Conservation (phyloP, 2,888 invertebrate species). For the Nephrotoma flavescens region DNA sequence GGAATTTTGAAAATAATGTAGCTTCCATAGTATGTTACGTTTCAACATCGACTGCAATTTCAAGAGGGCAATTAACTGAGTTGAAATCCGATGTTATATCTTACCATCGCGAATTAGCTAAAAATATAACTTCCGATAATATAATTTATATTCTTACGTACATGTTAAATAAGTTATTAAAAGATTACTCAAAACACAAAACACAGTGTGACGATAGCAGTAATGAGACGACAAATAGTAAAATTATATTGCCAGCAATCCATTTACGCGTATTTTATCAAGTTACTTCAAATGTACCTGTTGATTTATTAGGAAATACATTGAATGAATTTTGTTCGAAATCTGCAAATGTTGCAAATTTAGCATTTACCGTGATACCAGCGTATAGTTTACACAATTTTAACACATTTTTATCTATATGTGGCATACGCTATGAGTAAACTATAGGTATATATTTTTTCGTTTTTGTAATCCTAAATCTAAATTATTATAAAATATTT, state of each 20-base stretch:
- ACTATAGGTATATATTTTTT: conserved; percentile 7
- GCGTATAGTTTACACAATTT: conserved; percentile 66
- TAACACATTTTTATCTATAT: conserved; percentile 69
- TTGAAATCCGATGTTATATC: conserved; percentile 28
- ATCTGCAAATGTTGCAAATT: conserved; percentile 23
- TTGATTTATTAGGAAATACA: conserved; percentile 29
- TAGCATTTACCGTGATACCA: conserved; percentile 63
- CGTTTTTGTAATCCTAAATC: not conserved
- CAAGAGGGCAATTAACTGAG: conserved; percentile 31
- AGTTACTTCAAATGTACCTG: conserved; percentile 39
- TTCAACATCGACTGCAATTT: conserved; percentile 43
- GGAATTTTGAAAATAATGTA: conserved; percentile 81
- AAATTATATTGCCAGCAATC: conserved; percentile 44
- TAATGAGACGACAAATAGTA: conserved; percentile 21
- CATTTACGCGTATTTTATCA: conserved; percentile 66
- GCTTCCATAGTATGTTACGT: conserved; percentile 75
- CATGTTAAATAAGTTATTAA: conserved; percentile 34
- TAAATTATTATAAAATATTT: not conserved
- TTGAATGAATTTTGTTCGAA: conserved; percentile 26
- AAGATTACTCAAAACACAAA: conserved; percentile 32
- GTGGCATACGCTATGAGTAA: conserved; percentile 61
- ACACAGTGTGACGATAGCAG: conserved; percentile 21
- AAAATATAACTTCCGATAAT: conserved; percentile 33
- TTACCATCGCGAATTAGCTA: conserved; percentile 26
- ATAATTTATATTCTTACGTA: conserved; percentile 42